Base-by-base conservation (phyloP, 1,140 invertebrate species). In the Macrobrachium rosenbergii region DNA sequence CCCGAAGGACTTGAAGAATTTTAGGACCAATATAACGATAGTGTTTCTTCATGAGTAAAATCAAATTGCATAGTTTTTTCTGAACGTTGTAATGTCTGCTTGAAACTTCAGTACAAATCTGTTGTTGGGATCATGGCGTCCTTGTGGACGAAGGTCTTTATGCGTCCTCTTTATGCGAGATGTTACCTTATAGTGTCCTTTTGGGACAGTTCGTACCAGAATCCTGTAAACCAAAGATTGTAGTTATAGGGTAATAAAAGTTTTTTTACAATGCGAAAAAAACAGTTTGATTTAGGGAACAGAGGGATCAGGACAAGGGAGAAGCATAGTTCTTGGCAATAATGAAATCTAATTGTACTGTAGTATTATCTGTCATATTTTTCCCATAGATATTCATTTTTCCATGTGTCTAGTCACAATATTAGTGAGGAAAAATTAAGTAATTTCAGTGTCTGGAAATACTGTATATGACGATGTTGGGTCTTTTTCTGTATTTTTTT, bases 161-260 rank as follows among this genome's bases (percentile, higher is more conserved):
- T 52, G 52, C 52, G 52, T 52, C 52, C 52, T 52, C 52, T 52
- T 52, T 52, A 52, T 52, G 52, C 52, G 52, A 52, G 52, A 52
- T 52, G 52, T 72, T 72, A 72, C 69, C 23, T 43, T 72, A 21
- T 69, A 72, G 69, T 72, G 69, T 72, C 69, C 23, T 72, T 72
- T 72, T 28, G 23, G 69, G 37, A 72, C 69, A 52, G 52, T 52
- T 72, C 37, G 69, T 72, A 43, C 37, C 37, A 72, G 23, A 28
- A 72, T 43, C 69, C 69, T 72, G 69, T 72, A 43, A 72, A 72
- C 69, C 69, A 72, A 72, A 72, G 69, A 72, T 43, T 72, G 69
- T 72, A 72, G 69, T 28, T 14, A 72, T 72, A 72, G 69, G 37
- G 11, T 28, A 37, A 37, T 37, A 52, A 52, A 2, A 52, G 52